These are phyloP conservation scores for Molossus alvarezi DNA, from an alignment of 2,797 vertebrate genomes.

Conservation along the genomic window DNA sequence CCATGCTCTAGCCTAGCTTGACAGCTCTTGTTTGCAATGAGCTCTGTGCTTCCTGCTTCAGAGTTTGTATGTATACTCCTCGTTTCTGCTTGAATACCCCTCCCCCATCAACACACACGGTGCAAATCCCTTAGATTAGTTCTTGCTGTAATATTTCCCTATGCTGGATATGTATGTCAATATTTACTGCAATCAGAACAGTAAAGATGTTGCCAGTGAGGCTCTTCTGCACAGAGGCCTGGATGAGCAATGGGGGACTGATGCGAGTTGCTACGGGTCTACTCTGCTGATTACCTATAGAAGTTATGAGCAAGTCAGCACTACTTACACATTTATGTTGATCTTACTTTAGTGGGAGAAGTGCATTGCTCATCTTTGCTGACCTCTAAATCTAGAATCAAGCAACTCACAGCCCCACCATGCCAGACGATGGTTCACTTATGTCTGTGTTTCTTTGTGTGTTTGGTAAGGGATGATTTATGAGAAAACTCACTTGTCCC, in stretches of 20 bases:
- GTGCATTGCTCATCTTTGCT: not conserved
- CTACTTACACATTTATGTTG: not conserved
- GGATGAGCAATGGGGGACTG: too few species aligned
- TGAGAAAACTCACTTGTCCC: not conserved
- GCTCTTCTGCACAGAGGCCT: not conserved
- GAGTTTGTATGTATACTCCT: not conserved
- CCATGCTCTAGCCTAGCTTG: not conserved
- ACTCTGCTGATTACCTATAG: not conserved
- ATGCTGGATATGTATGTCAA: not conserved
- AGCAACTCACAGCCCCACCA: not conserved
- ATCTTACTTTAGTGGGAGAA: not conserved
- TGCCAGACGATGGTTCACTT: not conserved
- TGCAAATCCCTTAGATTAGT: not conserved
- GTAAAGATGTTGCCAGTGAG: not conserved
- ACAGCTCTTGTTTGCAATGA: not conserved
- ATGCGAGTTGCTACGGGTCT: not conserved
- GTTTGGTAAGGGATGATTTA: not conserved
- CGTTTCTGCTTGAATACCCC: not conserved
- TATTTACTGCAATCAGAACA: not conserved
- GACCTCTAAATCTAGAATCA: not conserved
- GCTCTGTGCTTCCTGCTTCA: not conserved
- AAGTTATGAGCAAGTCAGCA: not conserved
- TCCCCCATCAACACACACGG: too few species aligned
- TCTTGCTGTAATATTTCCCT: not conserved
- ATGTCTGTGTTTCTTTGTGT: not conserved